Conservation (phyloP, 2,113 vertebrate genomes). For the Ellobius talpinus region DNA sequence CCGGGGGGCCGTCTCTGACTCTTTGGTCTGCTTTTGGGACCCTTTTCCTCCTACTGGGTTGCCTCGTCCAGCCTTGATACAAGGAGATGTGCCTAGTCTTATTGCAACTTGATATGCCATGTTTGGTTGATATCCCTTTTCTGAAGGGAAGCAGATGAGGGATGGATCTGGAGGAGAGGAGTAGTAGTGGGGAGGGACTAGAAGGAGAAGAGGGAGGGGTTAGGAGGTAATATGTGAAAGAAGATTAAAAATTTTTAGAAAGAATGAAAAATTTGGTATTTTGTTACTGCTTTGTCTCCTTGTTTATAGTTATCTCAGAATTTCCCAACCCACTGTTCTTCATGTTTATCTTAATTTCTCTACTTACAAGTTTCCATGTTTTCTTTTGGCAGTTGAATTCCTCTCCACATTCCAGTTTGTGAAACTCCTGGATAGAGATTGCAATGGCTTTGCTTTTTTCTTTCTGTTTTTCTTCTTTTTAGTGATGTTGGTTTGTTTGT, state of each 20-base stretch:
- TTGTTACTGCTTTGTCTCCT: too few relatives aligned
- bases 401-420: not conserved
- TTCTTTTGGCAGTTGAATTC: not conserved
- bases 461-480: not conserved
- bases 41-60: not conserved
- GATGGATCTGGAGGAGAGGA: not conserved
- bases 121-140: not conserved
- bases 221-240: not conserved
- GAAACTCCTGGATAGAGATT: not conserved
- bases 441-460: not conserved
- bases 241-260: not conserved
- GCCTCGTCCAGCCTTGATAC: not conserved
- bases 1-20: accelerated
- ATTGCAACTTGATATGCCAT: not conserved
- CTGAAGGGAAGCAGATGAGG: not conserved
- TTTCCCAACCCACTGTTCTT: not conserved
- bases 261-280: not conserved
- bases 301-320: too few relatives aligned
- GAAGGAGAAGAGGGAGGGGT: not conserved
- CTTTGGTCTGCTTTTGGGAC: not conserved
- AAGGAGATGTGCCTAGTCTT: not conserved
- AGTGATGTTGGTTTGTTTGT: not conserved
- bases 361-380: not conserved
- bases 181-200: not conserved
- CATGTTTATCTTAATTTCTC: not conserved